Evolutionary conservation across 1,140 invertebrate genomes (phyloP).

Genomic region (Steinernema khuongi): DNA sequence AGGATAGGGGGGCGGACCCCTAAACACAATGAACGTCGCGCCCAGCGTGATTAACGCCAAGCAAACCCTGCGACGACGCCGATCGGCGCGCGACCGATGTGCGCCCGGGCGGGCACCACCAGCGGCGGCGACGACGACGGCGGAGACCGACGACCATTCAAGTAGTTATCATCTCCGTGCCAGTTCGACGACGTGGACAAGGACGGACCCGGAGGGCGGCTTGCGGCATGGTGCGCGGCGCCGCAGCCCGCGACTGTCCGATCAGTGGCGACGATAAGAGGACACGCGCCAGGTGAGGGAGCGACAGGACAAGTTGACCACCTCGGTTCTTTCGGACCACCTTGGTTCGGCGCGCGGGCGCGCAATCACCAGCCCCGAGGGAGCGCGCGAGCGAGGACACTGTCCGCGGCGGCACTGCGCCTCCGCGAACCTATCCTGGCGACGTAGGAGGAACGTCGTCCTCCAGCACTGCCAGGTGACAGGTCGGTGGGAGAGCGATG

Average conservation of each 20-base stretch:
- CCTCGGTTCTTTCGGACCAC: not conserved
- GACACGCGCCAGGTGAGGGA: constrained; percentile 11
- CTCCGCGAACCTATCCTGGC: no score
- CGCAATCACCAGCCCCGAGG: no score
- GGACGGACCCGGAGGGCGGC: not conserved
- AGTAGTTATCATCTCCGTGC: constrained; percentile 12
- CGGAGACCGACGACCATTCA: not conserved
- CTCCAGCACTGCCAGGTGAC: not conserved
- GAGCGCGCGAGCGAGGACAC: no score
- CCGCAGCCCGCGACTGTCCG: not conserved
- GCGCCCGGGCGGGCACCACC: not conserved
- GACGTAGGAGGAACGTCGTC: no score
- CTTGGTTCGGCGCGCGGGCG: not conserved
- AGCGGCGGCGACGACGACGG: not conserved
- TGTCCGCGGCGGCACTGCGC: no score
- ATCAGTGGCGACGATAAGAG: constrained; percentile 10
- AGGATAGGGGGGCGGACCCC: constrained; percentile 4
- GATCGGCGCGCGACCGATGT: not conserved
- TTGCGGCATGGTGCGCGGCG: not conserved
- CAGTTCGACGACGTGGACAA: not conserved
- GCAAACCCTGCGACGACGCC: constrained; percentile 1
- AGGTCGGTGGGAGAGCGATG: not conserved
- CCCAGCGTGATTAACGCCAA: constrained; percentile 12
- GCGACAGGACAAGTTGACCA: constrained; percentile 6
- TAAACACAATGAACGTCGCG: constrained; percentile 12